A percentile compares a stretch with the other conserved stretches of the same genome.
phyloP scores from a whole-genome alignment of 2,888 invertebrate genomes.

The Noctua janthe region DNA sequence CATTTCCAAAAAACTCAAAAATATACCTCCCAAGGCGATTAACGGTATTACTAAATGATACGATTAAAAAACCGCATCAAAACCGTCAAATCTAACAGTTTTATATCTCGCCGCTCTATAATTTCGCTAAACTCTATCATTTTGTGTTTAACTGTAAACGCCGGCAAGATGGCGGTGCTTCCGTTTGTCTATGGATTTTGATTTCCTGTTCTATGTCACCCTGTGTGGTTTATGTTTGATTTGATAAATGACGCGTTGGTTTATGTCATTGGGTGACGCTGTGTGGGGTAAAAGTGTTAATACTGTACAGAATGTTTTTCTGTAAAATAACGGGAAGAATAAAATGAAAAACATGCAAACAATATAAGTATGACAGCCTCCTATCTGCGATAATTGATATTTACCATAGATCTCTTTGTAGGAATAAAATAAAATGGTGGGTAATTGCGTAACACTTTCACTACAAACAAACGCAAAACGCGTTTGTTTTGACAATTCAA shows the following conservation, averaged over 20 bases:
- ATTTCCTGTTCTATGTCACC: slow-evolving; percentile 62
- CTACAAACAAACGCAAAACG: no score
- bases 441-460: no score
- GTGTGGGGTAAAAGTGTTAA: slow-evolving; percentile 46
- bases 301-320: not conserved
- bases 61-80: slow-evolving; percentile 51
- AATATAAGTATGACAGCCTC: no score
- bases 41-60: slow-evolving; percentile 56
- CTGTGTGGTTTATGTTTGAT: slow-evolving; percentile 60
- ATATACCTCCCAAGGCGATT: slow-evolving; percentile 74
- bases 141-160: slow-evolving; percentile 73
- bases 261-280: slow-evolving; percentile 16
- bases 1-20: slow-evolving; percentile 40
- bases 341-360: not conserved
- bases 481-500: no score
- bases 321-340: not conserved
- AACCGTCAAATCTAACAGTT: slow-evolving; percentile 82
- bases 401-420: no score
- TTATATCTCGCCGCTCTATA: slow-evolving; percentile 79
- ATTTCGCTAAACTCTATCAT: slow-evolving; percentile 82
- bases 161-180: slow-evolving; percentile 67
- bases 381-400: no score
- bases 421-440: no score
- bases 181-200: slow-evolving; percentile 70
- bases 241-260: slow-evolving; percentile 48